Base-by-base conservation (phyloP, 2,113 vertebrate genomes). In the Microcebus murinus region DNA sequence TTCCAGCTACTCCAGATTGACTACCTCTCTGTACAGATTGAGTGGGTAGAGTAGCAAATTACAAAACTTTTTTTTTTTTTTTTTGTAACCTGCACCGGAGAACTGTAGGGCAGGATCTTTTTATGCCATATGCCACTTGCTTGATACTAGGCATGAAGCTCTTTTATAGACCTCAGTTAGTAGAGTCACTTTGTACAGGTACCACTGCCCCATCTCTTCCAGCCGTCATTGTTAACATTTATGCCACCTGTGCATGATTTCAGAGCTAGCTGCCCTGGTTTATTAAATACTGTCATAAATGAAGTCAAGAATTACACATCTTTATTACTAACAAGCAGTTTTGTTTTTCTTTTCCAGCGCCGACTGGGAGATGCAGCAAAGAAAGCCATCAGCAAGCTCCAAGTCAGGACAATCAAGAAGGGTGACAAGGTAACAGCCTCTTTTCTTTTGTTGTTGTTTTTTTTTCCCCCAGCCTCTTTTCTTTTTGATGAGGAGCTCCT, bases 301-400 rank as follows among this genome's bases (percentile, higher is more conserved):
- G 20, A 88, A 88, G 36, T 55, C 71, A 71, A 77, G 92, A 68
- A 48, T 93, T 85, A 29, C 55, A 50, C 61, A n/a, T 27, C 89
- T 87, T 82, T 55, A 5, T 98, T 82, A 84, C 45, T 98, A 94
- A 99, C 93, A 10, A 95, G 79, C 15, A 74, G 39, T n/a, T 94
- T 97, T 48, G 48, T 10, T 98, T 88, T 36, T 55, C 17, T 98
- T 84, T 99, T 98, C 92, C 99, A 99, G 99, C 99, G 99, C 96
- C 99, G 99, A 71, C 98, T 99, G 71, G 99, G 99, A 97, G 99
- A 99, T 95, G 99, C 99, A 89, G 99, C 99, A 68, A 99, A 99
- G 98, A 99, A 99, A 98, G 99, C 99, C 86, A 99, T 99, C 98
- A 99, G 99, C 98, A 99, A 99, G 98, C 99, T 99, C 82, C 99